Conservation (phyloP, 2,113 vertebrate species). For the Pionites leucogaster region DNA sequence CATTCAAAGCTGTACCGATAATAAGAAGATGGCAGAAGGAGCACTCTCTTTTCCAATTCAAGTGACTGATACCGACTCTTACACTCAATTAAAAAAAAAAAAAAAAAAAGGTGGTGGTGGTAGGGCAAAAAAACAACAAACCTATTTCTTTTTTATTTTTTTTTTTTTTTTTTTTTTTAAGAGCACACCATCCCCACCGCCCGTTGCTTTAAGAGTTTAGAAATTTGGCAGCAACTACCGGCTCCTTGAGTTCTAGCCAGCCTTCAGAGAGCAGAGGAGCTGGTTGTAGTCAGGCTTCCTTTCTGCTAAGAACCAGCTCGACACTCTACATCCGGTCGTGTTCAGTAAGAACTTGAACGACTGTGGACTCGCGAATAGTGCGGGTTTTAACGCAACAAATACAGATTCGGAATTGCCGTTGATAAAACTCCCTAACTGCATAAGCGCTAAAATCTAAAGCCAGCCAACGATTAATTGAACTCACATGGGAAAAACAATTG, state of each 20-base stretch:
- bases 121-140: not conserved
- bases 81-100: not conserved
- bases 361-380: not conserved
- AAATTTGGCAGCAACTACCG: not conserved
- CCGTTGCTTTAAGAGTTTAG: not conserved
- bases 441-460: not conserved
- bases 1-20: not conserved
- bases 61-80: not conserved
- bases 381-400: not conserved
- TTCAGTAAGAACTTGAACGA: not conserved
- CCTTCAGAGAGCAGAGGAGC: not conserved
- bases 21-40: not conserved
- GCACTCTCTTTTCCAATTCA: not conserved
- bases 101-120: no score
- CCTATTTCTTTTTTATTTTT: no score
- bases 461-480: not conserved
- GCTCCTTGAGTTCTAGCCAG: not conserved
- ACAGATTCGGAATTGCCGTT: not conserved
- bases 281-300: not conserved
- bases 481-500: not conserved
- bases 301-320: not conserved
- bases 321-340: not conserved
- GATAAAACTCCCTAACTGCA: not conserved
- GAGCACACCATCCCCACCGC: not conserved
- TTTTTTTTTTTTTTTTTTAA: not conserved